These are phyloP conservation scores for Cyphomyrmex costatus DNA, from an alignment of 1,140 invertebrate species.

Conservation along the genomic window DNA sequence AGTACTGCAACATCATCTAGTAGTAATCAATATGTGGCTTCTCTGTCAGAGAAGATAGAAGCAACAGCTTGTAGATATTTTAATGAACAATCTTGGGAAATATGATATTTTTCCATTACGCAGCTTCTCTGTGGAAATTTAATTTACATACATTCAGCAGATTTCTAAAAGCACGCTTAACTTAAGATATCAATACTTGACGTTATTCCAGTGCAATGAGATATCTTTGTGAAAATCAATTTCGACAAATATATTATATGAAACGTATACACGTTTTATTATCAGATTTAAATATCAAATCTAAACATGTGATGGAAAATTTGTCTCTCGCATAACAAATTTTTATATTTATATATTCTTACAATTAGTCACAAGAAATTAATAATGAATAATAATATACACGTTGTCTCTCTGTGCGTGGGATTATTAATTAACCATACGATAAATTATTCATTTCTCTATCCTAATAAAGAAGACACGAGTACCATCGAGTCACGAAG, in stretches of 20 bases:
- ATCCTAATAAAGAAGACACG: constrained; percentile 15
- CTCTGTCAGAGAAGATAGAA: neutral
- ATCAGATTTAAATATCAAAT: neutral
- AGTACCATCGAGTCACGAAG: neutral
- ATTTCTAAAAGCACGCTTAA: neutral
- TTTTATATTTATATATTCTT: neutral
- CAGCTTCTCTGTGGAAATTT: neutral
- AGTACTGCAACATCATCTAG: constrained; percentile 35
- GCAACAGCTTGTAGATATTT: constrained; percentile 9
- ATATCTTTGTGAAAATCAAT: constrained; percentile 5
- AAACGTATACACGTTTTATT: neutral
- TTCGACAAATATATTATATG: neutral
- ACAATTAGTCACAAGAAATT: constrained; percentile 14
- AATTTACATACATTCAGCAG: neutral
- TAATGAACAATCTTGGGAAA: constrained; percentile 8
- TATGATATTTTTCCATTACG: constrained; percentile 10
- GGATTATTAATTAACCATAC: constrained; percentile 14
- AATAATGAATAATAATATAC: neutral
- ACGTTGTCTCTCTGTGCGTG: neutral
- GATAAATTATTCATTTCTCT: constrained; percentile 48
- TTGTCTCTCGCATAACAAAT: constrained; percentile 15
- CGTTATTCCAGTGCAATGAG: neutral
- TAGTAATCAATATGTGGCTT: constrained; percentile 43
- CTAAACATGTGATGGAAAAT: neutral
- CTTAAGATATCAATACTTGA: neutral